Base-by-base conservation (phyloP, 2,113 vertebrate genomes). In the Zosterops lateralis region DNA sequence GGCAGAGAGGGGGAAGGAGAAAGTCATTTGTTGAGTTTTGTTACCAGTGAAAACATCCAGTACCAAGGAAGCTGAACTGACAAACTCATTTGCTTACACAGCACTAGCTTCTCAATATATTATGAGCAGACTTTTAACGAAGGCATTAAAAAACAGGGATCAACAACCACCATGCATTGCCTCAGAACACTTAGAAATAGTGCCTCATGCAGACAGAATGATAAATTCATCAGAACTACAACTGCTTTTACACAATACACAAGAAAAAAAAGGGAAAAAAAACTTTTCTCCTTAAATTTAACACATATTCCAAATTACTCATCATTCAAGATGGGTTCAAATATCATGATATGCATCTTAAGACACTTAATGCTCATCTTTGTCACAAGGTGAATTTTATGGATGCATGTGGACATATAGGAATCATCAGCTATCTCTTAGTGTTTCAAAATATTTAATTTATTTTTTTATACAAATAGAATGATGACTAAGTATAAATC, bases 181-280 rank as follows among this genome's bases (percentile, higher is more conserved):
- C 96, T 97, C 97, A 80, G 97, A 97, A 97, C 96, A 97, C 91
- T 92, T 76, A 96, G 87, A 96, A 97, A 98, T 97, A 98, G 97
- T 93, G 98, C 94, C 67, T 97, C 98, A 99, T 99, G 98, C 98
- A 98, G 96, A 97, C 97, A 97, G 92, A 98, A 96, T 96, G 95
- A 96, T 74, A 97, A 97, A 97, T 83, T 94, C 95, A 97, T 95
- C 95, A 92, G 92, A 97, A 96, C 76, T 84, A 97, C 96, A 98
- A 95, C 68, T 94, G 95, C 79, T 97, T 92, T 93, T 93, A 96
- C 76, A 94, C 64, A 95, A 89, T 77, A 97, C 86, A 54, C 84
- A 92, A 97, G 96, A 82, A 91, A 92, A 95, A 96, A 95, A 96
- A 72, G 81, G 72, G 72, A 79, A 81, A 93, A 47, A 80, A 48